Evolutionary conservation across 2,797 vertebrate genomes (phyloP).

Genomic region (Sebastes nivosus): DNA sequence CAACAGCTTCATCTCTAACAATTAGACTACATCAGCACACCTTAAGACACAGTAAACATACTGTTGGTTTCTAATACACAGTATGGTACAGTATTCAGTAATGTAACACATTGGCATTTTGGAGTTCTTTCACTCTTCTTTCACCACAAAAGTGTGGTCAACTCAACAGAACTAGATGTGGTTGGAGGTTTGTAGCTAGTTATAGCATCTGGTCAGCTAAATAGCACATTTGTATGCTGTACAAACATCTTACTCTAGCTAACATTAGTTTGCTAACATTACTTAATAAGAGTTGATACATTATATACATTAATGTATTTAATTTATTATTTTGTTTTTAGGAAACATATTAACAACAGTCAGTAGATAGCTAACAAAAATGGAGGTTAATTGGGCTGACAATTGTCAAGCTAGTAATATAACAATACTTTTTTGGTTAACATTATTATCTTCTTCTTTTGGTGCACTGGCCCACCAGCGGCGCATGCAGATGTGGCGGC

Average conservation of each 20-base stretch:
- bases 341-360: not conserved
- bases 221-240: not conserved
- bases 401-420: not conserved
- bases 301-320: not conserved
- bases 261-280: not conserved
- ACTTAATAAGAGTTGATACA: not conserved
- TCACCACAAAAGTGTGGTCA: not conserved
- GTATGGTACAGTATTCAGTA: not conserved
- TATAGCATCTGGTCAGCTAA: not conserved
- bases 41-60: not conserved
- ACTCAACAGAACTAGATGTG: not conserved
- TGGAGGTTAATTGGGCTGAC: not conserved
- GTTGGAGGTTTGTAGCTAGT: not conserved
- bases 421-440: too few relatives aligned
- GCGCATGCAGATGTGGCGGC: too few relatives aligned
- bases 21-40: not conserved
- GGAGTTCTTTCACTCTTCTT: not conserved
- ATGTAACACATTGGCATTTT: not conserved
- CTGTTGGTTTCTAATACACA: not conserved
- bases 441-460: too few relatives aligned
- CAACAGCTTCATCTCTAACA: not conserved
- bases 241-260: not conserved
- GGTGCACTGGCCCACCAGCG: too few relatives aligned
- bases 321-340: not conserved
- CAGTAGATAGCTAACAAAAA: not conserved